phyloP scores from a whole-genome alignment of 2,888 invertebrate genomes.

The Epirrhoe tristata region DNA sequence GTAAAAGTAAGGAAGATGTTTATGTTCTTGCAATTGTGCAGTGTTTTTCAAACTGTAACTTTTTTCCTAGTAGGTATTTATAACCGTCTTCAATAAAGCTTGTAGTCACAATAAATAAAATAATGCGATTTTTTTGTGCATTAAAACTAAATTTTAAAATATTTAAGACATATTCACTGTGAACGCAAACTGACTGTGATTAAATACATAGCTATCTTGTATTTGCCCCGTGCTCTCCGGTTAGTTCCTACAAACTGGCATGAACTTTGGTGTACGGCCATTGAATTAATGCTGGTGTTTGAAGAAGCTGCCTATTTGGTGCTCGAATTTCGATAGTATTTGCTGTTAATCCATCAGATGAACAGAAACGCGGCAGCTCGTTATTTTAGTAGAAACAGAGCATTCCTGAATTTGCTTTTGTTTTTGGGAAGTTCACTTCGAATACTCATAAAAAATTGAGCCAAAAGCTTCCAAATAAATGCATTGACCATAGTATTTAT shows the following conservation, averaged over 20 bases:
- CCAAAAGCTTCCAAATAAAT: too few species aligned
- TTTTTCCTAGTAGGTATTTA: too few species aligned
- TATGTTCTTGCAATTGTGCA: too few species aligned
- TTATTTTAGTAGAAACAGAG: background rate
- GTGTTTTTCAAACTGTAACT: too few species aligned
- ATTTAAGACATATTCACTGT: background rate
- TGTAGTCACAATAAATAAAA: too few species aligned
- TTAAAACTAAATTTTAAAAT: background rate
- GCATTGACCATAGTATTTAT: too few species aligned
- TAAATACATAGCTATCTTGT: slow-evolving; percentile 14
- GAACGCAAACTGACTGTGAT: background rate
- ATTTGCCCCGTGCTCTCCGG: slow-evolving; percentile 2
- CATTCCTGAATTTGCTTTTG: background rate
- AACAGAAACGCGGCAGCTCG: background rate
- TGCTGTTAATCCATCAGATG: slow-evolving; percentile 3
- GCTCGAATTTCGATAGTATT: slow-evolving; percentile 18
- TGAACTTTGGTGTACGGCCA: slow-evolving; percentile 34
- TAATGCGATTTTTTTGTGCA: too few species aligned
- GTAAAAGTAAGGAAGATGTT: too few species aligned
- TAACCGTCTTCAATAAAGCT: too few species aligned
- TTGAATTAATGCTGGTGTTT: slow-evolving; percentile 41
- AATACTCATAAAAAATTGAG: too few species aligned
- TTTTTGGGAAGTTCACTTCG: background rate
- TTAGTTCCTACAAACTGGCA: slow-evolving; percentile 23
- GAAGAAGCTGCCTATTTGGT: slow-evolving; percentile 29